phyloP scores from a whole-genome alignment of 2,888 invertebrate species.

The Ametastegia equiseti region DNA sequence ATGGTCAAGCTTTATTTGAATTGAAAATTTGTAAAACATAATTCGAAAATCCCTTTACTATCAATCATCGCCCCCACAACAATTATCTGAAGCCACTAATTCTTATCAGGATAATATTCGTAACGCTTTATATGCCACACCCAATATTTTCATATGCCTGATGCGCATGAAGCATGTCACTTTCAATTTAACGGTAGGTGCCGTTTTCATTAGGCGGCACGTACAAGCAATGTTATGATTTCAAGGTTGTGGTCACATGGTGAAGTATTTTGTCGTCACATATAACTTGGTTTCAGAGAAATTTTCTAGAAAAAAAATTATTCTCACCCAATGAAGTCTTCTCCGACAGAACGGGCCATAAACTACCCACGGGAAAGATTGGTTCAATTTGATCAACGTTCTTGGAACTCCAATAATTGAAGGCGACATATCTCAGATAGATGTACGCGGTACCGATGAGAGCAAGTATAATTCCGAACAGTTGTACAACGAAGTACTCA shows the following conservation, averaged over 20 bases:
- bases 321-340: conserved; percentile 7
- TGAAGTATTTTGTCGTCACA: neutral
- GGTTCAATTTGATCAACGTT: neutral
- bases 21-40: too few species aligned
- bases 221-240: neutral
- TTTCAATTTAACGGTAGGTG: neutral
- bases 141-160: too few species aligned
- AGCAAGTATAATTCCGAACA: neutral
- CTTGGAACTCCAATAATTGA: conserved; percentile 19
- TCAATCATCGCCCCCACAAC: too few species aligned
- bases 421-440: conserved; percentile 2
- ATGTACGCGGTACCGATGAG: neutral
- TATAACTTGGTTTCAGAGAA: neutral
- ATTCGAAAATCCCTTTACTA: too few species aligned
- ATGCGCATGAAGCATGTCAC: neutral
- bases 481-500: neutral
- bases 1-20: too few species aligned
- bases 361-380: neutral
- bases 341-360: conserved; percentile 6
- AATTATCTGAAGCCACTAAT: too few species aligned
- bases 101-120: too few species aligned
- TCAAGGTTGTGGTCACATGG: neutral
- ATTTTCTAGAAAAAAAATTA: too few species aligned
- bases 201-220: neutral
- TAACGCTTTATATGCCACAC: too few species aligned